phyloP scores from a whole-genome alignment of 2,113 vertebrate genomes.

The Machaerirhynchus nigripectus region DNA sequence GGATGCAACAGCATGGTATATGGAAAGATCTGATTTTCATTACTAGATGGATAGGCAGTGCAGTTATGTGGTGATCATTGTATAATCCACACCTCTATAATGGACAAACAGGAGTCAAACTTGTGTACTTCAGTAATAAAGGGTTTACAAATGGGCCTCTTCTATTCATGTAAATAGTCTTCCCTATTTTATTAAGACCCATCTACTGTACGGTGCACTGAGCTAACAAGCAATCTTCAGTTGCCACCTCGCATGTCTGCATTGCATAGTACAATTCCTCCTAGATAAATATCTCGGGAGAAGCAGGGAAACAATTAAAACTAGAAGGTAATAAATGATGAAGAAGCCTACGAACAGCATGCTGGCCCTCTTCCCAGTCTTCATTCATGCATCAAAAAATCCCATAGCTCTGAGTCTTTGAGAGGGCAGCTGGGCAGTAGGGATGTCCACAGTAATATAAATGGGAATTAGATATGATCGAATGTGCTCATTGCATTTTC shows the following conservation, averaged over 20 bases:
- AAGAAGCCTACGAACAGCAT: conserved; percentile 70
- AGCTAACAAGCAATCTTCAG: conserved; percentile 16
- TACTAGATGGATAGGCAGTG: neutral
- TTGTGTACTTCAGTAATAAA: conserved; percentile 25
- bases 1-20: neutral
- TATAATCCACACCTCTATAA: neutral
- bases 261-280: conserved; percentile 49
- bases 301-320: conserved; percentile 83
- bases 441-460: conserved; percentile 74
- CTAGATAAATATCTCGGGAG: conserved; percentile 75
- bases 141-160: conserved; percentile 12
- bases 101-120: conserved; percentile 19
- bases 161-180: conserved; percentile 23
- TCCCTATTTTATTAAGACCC: conserved; percentile 27
- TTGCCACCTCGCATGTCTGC: conserved; percentile 41
- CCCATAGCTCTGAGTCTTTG: conserved; percentile 67
- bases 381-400: conserved; percentile 79
- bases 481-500: conserved; percentile 70
- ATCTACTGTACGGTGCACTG: neutral
- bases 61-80: conserved; percentile 8
- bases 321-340: conserved; percentile 82
- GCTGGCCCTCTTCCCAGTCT: conserved; percentile 76
- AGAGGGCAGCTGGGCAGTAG: conserved; percentile 80
- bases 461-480: conserved; percentile 79
- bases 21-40: neutral